phyloP scores from a whole-genome alignment of 2,888 invertebrate genomes.

The Heliconius erato region DNA sequence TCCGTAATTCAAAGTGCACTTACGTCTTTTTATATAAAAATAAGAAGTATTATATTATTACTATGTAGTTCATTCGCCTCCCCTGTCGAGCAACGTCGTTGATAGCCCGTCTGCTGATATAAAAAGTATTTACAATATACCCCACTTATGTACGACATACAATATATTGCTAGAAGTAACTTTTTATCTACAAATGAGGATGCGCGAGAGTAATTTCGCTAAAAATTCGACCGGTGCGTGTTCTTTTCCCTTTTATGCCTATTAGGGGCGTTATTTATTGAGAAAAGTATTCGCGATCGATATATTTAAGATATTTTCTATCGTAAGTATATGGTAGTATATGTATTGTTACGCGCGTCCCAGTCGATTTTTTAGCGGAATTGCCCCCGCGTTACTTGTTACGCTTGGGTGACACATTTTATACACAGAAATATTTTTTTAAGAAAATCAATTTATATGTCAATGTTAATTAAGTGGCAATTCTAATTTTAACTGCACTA shows the following conservation, averaged over 20 bases:
- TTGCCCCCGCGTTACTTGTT: constrained; percentile 72
- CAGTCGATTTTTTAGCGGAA: constrained; percentile 62
- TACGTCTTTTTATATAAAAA: constrained; percentile 77
- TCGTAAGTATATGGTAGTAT: constrained; percentile 25
- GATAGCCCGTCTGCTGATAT: constrained; percentile 77
- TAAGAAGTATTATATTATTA: constrained; percentile 76
- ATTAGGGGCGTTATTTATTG: constrained; percentile 40
- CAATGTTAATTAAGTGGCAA: constrained; percentile 84
- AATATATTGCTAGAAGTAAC: constrained; percentile 81
- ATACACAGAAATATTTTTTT: constrained; percentile 85
- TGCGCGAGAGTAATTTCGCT: constrained; percentile 68
- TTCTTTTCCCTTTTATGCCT: constrained; percentile 36
- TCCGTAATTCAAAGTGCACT: constrained; percentile 85
- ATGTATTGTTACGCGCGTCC: constrained; percentile 42
- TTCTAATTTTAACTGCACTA: constrained; percentile 83
- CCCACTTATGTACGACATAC: constrained; percentile 74
- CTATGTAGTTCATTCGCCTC: constrained; percentile 68
- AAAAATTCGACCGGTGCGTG: constrained; percentile 51
- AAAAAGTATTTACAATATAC: constrained; percentile 84
- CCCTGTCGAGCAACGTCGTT: constrained; percentile 77
- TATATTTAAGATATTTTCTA: constrained; percentile 40
- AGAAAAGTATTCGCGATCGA: constrained; percentile 33
- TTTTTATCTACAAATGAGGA: constrained; percentile 80
- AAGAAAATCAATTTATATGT: constrained; percentile 82
- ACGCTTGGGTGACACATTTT: constrained; percentile 83